These are phyloP conservation scores for Drosophila vallismaia DNA, from an alignment of 2,888 invertebrate species.

Conservation along the genomic window DNA sequence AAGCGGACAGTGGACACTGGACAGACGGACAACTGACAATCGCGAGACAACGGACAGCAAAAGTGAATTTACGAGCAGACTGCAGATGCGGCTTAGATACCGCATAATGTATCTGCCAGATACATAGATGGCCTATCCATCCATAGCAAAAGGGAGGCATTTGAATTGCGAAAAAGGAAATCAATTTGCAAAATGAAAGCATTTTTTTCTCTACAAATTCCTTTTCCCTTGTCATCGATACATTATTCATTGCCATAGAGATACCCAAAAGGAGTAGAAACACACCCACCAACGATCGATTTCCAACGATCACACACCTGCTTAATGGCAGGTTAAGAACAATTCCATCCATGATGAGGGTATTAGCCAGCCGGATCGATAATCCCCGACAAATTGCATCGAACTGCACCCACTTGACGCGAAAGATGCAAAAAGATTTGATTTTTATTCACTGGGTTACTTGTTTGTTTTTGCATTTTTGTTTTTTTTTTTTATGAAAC, in stretches of 20 bases:
- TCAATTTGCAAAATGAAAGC: slow-evolving; percentile 22
- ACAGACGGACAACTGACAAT: slow-evolving; percentile 18
- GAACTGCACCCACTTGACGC: slow-evolving; percentile 36
- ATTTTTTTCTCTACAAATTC: slow-evolving; percentile 2
- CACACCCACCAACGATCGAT: neutral
- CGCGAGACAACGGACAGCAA: slow-evolving; percentile 33
- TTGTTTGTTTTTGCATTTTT: slow-evolving; percentile 13
- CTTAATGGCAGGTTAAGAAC: slow-evolving; percentile 8
- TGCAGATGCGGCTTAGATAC: slow-evolving; percentile 60
- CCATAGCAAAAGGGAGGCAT: slow-evolving; percentile 19
- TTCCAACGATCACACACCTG: slow-evolving; percentile 32
- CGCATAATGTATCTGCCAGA: slow-evolving; percentile 74
- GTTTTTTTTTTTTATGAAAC: slow-evolving; percentile 14
- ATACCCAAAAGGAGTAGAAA: too few species aligned
- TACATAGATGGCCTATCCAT: slow-evolving; percentile 23
- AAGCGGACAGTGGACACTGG: slow-evolving; percentile 12
- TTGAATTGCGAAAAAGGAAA: slow-evolving; percentile 31
- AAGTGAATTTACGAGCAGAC: slow-evolving; percentile 71
- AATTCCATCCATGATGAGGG: slow-evolving; percentile 15
- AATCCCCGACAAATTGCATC: slow-evolving; percentile 4
- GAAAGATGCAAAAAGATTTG: neutral
- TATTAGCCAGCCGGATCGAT: slow-evolving; percentile 6
- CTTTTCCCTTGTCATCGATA: neutral
- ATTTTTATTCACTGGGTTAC: slow-evolving; percentile 31
- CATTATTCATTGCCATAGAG: too few species aligned